Conservation (phyloP, 2,888 invertebrate species). For the Diplolepis rosae region DNA sequence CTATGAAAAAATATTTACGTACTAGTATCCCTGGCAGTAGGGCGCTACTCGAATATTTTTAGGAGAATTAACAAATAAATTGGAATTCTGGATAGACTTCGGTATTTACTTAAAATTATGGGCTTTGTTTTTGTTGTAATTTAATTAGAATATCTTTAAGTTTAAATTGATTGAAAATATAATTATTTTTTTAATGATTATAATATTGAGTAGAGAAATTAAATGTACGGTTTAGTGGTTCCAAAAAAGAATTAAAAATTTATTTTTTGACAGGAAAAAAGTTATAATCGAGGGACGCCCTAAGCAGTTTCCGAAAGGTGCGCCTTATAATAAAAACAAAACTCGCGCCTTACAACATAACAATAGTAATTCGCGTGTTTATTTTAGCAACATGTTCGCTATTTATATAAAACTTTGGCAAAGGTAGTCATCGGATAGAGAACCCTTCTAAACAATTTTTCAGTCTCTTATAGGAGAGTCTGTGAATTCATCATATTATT, state of each 20-base stretch:
- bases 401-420: slow-evolving; percentile 21
- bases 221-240: neutral
- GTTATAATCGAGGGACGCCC: neutral
- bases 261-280: neutral
- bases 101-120: too few relatives aligned
- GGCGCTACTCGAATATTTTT: too few relatives aligned
- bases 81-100: neutral
- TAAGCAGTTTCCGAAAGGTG: neutral
- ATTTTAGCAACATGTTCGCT: neutral
- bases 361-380: neutral
- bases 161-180: too few relatives aligned
- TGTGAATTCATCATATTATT: neutral
- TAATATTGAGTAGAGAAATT: too few relatives aligned
- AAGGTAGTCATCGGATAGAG: slow-evolving; percentile 22
- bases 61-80: neutral
- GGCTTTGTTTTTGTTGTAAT: too few relatives aligned
- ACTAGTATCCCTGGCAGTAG: too few relatives aligned
- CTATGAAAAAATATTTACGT: too few relatives aligned
- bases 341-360: neutral
- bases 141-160: too few relatives aligned
- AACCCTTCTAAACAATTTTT: neutral
- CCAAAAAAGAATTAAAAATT: neutral
- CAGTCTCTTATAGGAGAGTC: neutral
- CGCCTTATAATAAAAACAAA: slow-evolving; percentile 16
- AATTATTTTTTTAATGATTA: too few relatives aligned